phyloP scores from a whole-genome alignment of 2,113 vertebrate genomes.

The Urocitellus parryii region DNA sequence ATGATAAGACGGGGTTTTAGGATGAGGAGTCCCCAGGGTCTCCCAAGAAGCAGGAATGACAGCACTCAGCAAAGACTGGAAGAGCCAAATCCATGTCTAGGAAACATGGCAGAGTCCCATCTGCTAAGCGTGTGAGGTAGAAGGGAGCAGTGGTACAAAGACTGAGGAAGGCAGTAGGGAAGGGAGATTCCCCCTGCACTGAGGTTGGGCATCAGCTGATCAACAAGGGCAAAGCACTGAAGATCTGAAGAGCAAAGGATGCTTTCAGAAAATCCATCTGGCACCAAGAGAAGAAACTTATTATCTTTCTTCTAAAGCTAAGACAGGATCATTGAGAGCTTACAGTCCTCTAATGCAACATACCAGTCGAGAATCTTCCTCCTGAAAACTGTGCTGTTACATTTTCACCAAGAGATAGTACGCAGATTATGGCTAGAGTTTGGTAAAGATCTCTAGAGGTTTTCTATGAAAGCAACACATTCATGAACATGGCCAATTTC shows the following conservation, averaged over 20 bases:
- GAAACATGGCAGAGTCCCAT: not conserved
- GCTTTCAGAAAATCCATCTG: not conserved
- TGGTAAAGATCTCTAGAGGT: not conserved
- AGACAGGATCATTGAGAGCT: not conserved
- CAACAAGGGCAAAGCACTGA: not conserved
- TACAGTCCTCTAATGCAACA: not conserved
- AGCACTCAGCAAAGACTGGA: not conserved
- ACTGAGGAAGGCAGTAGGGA: not conserved
- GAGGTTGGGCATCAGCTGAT: not conserved
- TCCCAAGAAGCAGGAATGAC: not conserved
- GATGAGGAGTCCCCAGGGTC: not conserved
- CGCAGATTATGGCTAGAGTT: not conserved
- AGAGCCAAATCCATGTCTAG: not conserved
- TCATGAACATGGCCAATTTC: not conserved
- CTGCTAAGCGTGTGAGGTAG: fast-evolving
- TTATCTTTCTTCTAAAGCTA: slow-evolving; percentile 9
- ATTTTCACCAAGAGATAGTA: not conserved
- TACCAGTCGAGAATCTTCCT: not conserved
- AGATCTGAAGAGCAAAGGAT: not conserved
- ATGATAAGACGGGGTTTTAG: not conserved
- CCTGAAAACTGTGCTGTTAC: not conserved
- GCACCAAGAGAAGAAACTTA: not conserved
- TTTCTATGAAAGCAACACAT: not conserved
- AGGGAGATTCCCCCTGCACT: not conserved
- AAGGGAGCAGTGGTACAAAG: not conserved